These are phyloP conservation scores for Nymphicus hollandicus DNA, from an alignment of 2,113 vertebrate species.

Conservation along the genomic window DNA sequence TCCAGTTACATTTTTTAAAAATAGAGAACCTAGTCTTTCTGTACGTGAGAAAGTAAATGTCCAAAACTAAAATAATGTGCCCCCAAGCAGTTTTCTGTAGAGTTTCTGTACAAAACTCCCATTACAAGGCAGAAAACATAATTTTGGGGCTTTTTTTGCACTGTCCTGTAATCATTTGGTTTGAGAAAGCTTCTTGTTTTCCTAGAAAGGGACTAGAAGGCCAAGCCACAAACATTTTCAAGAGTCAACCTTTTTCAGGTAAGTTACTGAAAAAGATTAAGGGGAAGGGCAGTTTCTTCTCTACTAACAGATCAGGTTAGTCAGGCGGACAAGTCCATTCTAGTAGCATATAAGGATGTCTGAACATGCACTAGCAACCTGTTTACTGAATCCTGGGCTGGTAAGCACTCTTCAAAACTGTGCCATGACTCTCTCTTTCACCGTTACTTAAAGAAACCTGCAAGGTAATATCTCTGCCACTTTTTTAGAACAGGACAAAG, in stretches of 20 bases:
- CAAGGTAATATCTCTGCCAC: neutral
- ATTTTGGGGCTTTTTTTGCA: neutral
- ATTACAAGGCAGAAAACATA: neutral
- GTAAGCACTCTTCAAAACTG: neutral
- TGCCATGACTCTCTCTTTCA: neutral
- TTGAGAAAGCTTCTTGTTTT: constrained; percentile 6
- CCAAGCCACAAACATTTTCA: constrained; percentile 8
- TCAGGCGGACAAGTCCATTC: constrained; percentile 50
- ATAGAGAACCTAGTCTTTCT: neutral
- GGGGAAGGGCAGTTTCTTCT: constrained; percentile 7
- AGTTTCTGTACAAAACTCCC: neutral
- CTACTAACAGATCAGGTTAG: constrained; percentile 1
- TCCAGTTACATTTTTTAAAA: neutral
- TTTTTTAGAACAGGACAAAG: neutral
- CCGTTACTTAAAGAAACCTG: neutral
- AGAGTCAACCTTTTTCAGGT: neutral
- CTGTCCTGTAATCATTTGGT: neutral
- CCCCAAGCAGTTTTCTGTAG: neutral
- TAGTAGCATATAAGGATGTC: neutral
- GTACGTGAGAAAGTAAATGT: neutral
- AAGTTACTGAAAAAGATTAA: neutral
- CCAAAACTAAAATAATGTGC: neutral
- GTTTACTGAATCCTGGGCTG: neutral
- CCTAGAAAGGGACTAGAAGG: neutral
- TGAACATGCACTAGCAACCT: neutral